Base-by-base conservation (phyloP, 2,888 invertebrate species). In the Tetragonisca angustula region DNA sequence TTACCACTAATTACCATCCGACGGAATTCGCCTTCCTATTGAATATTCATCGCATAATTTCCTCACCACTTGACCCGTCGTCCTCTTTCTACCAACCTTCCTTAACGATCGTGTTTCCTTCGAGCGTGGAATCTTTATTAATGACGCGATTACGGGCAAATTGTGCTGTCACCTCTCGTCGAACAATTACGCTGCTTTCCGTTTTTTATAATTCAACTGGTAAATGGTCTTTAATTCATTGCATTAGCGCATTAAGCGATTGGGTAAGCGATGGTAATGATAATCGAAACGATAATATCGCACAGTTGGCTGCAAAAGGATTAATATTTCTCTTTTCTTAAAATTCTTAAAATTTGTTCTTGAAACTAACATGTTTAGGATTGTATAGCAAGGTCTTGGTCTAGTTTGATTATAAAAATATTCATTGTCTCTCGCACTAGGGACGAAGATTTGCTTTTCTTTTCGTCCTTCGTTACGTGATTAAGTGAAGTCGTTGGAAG, bases 1-100 rank as follows among this genome's bases (percentile, higher is more conserved):
- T 83, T 56, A 73, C 56, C 56, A 73, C 52, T 83, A 88, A 85
- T 88, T 79, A 65, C 54, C 75, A 52, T 64, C 79, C 32, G 50
- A 43, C 17, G n/a, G 56, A 32, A 65, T 50, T 62, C 49, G n/a
- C 17, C 49, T 27, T 36, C 69, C 65, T 71, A 86, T 86, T 71
- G 81, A 81, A 82, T 79, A 84, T 88, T 86, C 73, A 81, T 86
- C 79, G 32, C 19, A n/a, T 36, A 76, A 74, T 79, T 75, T 81
- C 65, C 76, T 77, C 73, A 43, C 64, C 81, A 69, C 27, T 68
- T 71, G 67, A 84, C 72, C 79, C 36, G 61, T 64, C 64, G 70
- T 32, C 52, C 59, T 36, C 52, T 54, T 71, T 83, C 32, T 24
- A 70, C 50, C 61, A 79, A 24, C 52, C 71, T 75, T 77, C n/a